Percentiles rank a stretch among this genome's conserved stretches.
Conservation (phyloP, 2,113 vertebrate genomes). For the Pheucticus melanocephalus region DNA sequence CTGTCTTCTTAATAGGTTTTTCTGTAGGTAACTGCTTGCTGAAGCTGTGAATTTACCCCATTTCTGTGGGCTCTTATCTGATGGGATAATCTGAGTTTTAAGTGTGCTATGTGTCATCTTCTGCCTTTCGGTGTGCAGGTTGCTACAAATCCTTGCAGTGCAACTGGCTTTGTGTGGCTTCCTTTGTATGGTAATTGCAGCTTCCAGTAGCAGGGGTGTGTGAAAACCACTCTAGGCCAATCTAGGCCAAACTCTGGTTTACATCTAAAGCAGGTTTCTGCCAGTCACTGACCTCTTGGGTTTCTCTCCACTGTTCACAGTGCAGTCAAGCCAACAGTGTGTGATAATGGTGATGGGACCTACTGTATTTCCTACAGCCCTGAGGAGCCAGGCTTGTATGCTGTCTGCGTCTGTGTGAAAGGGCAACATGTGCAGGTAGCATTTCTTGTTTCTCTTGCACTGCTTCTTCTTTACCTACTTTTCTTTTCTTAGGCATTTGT, state of each 20-base stretch:
- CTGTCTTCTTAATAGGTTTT: background rate
- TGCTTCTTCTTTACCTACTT: background rate
- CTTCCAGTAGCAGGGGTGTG: background rate
- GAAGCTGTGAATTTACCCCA: background rate
- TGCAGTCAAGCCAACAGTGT: slow-evolving; percentile 71
- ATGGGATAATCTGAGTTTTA: background rate
- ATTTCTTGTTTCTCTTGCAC: background rate
- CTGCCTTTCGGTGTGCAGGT: background rate
- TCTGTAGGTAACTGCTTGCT: background rate
- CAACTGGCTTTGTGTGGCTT: slow-evolving; percentile 14
- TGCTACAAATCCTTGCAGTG: background rate
- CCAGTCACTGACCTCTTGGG: background rate
- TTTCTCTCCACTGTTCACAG: slow-evolving; percentile 56
- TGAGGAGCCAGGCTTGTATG: slow-evolving; percentile 77
- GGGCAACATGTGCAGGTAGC: slow-evolving; percentile 87
- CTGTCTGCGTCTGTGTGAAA: slow-evolving; percentile 80
- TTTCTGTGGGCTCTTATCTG: background rate
- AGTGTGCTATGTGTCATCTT: background rate
- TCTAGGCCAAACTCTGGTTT: background rate
- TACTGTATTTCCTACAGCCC: slow-evolving; percentile 85
- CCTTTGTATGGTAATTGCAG: background rate
- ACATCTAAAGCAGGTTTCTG: background rate
- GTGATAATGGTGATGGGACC: slow-evolving; percentile 84
- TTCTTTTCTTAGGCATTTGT: background rate
- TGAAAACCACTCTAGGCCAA: background rate